Evolutionary conservation across 2,888 invertebrate species (phyloP).

Genomic region (Caenorhabditis sp.): DNA sequence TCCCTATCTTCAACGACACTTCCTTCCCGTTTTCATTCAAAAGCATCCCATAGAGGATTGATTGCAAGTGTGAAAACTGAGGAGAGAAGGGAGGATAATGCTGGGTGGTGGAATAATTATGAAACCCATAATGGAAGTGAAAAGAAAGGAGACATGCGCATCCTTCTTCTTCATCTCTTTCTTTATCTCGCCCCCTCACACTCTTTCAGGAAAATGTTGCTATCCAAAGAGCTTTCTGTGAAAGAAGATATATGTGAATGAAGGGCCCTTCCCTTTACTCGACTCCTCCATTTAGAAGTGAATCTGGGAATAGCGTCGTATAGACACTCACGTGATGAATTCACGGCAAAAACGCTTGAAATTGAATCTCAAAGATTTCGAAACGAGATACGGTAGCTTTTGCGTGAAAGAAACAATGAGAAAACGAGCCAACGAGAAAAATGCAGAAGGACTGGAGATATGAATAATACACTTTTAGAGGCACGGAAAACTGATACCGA

Average conservation of each 20-base stretch:
- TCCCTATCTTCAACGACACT: neutral
- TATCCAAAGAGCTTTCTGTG: slow-evolving; percentile 41
- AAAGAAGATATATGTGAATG: slow-evolving; percentile 60
- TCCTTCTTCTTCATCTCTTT: slow-evolving; percentile 17
- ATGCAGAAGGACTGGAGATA: neutral
- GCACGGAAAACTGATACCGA: neutral
- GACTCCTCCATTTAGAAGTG: slow-evolving; percentile 34
- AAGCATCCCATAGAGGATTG: slow-evolving; percentile 48
- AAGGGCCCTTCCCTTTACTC: slow-evolving; percentile 26
- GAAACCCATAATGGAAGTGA: slow-evolving; percentile 44
- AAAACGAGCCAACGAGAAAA: neutral
- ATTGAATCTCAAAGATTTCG: slow-evolving; percentile 1
- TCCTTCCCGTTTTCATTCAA: neutral
- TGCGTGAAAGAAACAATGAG: neutral
- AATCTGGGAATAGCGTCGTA: slow-evolving; percentile 39
- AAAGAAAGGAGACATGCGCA: slow-evolving; percentile 22
- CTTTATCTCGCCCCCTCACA: neutral
- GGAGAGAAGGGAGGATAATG: slow-evolving; percentile 12
- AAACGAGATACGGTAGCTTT: slow-evolving; percentile 12
- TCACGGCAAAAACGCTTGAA: slow-evolving; percentile 1
- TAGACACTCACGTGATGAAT: slow-evolving; percentile 17
- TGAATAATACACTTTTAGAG: neutral
- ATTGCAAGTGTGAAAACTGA: slow-evolving; percentile 39
- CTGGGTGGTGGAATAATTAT: slow-evolving; percentile 47
- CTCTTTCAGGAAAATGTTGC: slow-evolving; percentile 41